Conservation (phyloP, 2,888 invertebrate species). For the Hirudinaria manillensis region DNA sequence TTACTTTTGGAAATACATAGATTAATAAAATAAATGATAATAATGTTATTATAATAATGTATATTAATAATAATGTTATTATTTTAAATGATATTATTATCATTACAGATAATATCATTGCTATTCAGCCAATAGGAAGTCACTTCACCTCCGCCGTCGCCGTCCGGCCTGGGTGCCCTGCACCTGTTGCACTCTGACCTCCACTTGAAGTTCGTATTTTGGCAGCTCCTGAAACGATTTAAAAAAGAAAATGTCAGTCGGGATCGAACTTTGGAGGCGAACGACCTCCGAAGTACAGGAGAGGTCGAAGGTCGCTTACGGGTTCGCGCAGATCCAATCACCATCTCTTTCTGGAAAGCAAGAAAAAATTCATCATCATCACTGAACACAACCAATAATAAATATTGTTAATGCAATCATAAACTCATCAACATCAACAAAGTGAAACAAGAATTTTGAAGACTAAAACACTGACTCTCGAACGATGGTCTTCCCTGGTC, state of each 20-base stretch:
- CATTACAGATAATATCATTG: too few relatives aligned
- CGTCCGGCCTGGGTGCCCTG: constrained; percentile 61
- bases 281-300: too few relatives aligned
- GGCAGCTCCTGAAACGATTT: constrained; percentile 1
- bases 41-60: not conserved
- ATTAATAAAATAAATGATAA: not conserved
- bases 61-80: too few relatives aligned
- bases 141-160: not conserved
- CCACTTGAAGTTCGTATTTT: constrained; percentile 83
- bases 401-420: too few relatives aligned
- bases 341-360: not conserved
- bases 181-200: constrained; percentile 85
- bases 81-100: too few relatives aligned
- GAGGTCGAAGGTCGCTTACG: too few relatives aligned
- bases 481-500: too few relatives aligned
- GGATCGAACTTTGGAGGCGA: not conserved
- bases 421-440: too few relatives aligned
- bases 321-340: constrained; percentile 5
- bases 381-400: too few relatives aligned
- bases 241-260: not conserved
- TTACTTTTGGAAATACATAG: not conserved
- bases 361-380: not conserved
- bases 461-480: too few relatives aligned
- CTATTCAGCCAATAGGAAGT: too few relatives aligned
- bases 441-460: too few relatives aligned